Conservation (phyloP, 1,140 invertebrate genomes). For the Tetramorium alpestre region DNA sequence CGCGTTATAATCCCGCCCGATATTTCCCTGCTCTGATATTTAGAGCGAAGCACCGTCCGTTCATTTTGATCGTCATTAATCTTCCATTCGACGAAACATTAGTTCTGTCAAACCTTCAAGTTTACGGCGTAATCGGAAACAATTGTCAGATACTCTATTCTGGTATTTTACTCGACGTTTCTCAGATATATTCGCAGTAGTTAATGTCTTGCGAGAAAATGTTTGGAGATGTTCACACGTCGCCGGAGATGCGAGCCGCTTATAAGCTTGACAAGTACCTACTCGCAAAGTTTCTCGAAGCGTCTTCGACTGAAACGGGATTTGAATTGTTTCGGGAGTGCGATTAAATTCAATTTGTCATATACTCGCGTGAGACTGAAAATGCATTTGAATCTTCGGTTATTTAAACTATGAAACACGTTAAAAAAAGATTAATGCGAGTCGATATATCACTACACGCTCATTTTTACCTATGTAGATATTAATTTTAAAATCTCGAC, state of each 20-base stretch:
- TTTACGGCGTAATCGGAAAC: neutral
- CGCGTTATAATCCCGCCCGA: neutral
- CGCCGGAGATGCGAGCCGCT: neutral
- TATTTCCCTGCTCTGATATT: neutral
- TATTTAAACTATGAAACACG: neutral
- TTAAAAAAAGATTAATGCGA: neutral
- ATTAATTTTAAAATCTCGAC: too few species aligned
- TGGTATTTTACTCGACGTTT: neutral
- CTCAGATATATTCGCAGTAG: neutral
- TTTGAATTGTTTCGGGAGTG: neutral
- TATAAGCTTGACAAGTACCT: neutral
- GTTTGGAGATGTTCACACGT: neutral
- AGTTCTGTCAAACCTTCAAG: neutral
- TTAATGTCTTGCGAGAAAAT: neutral
- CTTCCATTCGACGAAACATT: neutral
- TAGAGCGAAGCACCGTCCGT: neutral
- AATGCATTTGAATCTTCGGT: neutral
- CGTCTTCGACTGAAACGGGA: neutral
- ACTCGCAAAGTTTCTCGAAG: slow-evolving; percentile 21
- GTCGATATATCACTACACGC: neutral
- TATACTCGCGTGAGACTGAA: neutral
- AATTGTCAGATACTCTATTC: neutral
- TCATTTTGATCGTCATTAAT: neutral
- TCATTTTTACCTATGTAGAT: too few species aligned
- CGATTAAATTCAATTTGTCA: slow-evolving; percentile 30